Evolutionary conservation across 2,113 vertebrate species (phyloP).

Genomic region (Ellobius talpinus): DNA sequence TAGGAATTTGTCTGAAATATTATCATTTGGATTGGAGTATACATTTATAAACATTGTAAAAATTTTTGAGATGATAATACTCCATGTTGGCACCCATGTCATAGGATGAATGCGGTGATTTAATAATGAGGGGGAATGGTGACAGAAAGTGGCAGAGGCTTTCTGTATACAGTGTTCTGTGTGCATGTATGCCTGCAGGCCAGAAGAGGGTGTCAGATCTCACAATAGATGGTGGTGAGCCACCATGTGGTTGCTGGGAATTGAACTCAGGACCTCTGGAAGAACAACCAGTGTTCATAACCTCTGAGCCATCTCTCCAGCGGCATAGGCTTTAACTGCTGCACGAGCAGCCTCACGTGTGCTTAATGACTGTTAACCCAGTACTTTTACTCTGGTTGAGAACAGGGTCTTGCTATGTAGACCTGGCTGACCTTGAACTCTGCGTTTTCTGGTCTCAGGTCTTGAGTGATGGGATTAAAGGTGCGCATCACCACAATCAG

Average conservation of each 20-base stretch:
- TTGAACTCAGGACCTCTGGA: too few relatives aligned
- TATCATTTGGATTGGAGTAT: neutral
- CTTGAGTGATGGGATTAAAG: neutral
- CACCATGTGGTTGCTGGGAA: too few relatives aligned
- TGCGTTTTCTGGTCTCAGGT: neutral
- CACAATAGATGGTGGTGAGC: too few relatives aligned
- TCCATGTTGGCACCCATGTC: neutral
- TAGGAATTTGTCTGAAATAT: constrained; percentile 22
- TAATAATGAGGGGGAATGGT: neutral
- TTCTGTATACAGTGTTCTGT: too few relatives aligned
- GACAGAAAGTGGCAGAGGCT: neutral
- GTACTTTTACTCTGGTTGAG: neutral
- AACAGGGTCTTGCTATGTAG: neutral
- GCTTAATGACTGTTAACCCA: constrained; percentile 19
- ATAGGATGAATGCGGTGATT: neutral
- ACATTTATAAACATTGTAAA: constrained; percentile 1
- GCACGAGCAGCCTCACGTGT: neutral
- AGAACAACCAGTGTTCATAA: too few relatives aligned
- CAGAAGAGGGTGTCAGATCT: too few relatives aligned
- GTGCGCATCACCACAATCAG: neutral
- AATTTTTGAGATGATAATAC: neutral
- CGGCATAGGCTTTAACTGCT: neutral
- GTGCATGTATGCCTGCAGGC: too few relatives aligned
- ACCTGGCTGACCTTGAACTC: neutral
- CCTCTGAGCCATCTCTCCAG: too few relatives aligned